Evolutionary conservation across 2,888 invertebrate genomes (phyloP), one percentile per base, ranked within the genome.

Genomic region (Netelia fuscicornis): DNA sequence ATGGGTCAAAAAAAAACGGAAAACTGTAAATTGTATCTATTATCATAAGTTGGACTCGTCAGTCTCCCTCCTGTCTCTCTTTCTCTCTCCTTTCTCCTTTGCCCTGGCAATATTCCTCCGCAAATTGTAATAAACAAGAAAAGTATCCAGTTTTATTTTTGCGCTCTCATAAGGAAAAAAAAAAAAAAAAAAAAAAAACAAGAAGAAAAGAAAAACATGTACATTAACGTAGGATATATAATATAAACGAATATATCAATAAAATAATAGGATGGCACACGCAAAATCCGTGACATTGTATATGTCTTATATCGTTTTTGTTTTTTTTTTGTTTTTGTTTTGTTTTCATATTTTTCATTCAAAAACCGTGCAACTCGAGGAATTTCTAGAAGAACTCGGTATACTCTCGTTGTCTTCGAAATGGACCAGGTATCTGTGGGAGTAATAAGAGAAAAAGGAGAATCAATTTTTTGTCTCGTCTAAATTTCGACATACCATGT

Each of bases 11-110:
- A 30, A 30, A 37, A 85, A 87, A 83, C 79, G 86, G 85, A 87
- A 87, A 89, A 87, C 89, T 93, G 93, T 93, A 93, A 91, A 93
- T 91, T 93, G 92, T 93, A 92, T 91, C 91, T 93, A 92, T 89
- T 89, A 88, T 82, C 84, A 91, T 92, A 93, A 92, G 91, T 92
- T 90, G 90, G 90, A 89, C 89, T 83, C 64, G 67, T 77, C 72
- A 83, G 79, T 85, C 87, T 86, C 87, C 82, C 85, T 70, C 65
- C 48, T 84, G 5, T 48, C 42, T 76, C 68, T 56, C 74, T 56
- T 52, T 60, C 60, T 56, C 62, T 20, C 62, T 56, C 13, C 65
- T 30, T 52, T 23, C 44, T 52, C 20, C 86, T 86, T 86, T 84
- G 81, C 75, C 72, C 48, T 85, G 0, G 9, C 6, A 37, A 80